phyloP scores from a whole-genome alignment of 2,113 vertebrate genomes.

The Xenotilapia leptura region DNA sequence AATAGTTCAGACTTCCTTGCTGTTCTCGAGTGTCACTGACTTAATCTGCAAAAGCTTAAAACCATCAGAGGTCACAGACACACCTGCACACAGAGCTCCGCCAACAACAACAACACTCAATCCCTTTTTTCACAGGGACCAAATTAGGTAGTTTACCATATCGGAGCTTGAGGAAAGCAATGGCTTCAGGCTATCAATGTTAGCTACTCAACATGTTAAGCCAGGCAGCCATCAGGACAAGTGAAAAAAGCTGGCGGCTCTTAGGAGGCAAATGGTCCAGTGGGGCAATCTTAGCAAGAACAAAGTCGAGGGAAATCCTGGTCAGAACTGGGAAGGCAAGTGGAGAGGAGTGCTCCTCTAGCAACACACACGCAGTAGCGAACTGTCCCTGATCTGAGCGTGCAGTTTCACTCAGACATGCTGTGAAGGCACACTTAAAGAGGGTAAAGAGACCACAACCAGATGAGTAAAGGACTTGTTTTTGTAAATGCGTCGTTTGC shows the following conservation, averaged over 20 bases:
- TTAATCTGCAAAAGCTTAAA: slow-evolving; percentile 24
- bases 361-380: not conserved
- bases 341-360: not conserved
- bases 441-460: not conserved
- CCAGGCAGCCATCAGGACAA: not conserved
- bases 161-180: not conserved
- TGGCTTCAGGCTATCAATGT: not conserved
- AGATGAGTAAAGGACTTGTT: not conserved
- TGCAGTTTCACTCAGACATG: not conserved
- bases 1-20: not conserved
- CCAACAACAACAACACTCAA: not conserved
- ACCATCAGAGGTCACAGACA: slow-evolving; percentile 14
- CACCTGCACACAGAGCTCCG: slow-evolving; percentile 4
- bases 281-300: slow-evolving; percentile 20
- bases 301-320: not conserved
- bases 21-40: slow-evolving; percentile 2
- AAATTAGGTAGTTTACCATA: slow-evolving; percentile 36
- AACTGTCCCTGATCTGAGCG: slow-evolving; percentile 13
- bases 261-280: slow-evolving; percentile 7
- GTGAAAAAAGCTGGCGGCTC: not conserved
- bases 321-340: not conserved
- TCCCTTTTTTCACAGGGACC: not conserved
- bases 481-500: slow-evolving; percentile 3
- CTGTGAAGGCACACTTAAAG: not conserved
- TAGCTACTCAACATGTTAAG: not conserved